Evolutionary conservation across 1,140 invertebrate genomes (phyloP), one percentile per base, ranked within the genome.

Genomic region (Drosophila leontia): DNA sequence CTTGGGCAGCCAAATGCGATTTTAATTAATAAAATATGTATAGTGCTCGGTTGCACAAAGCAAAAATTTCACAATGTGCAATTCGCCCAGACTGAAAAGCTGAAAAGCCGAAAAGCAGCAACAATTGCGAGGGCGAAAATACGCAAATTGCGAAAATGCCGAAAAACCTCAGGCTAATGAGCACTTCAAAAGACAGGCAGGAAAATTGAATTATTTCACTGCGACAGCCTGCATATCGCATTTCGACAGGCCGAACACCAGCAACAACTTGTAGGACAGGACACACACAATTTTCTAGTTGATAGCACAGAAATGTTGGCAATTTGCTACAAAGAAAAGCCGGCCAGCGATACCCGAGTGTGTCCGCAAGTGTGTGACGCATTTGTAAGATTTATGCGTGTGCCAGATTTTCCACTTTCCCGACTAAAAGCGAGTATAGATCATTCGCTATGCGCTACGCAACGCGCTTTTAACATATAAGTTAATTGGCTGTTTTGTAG

Each of bases 21-120:
- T 88, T 88, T 88, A 88, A 88, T 88, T 88, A 88, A 88, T 90
- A 81, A 88, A 88, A 90, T 90, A 85, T 88, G 84, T 82, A 74
- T 34, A 60, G 84, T 84, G 76, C 83, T 75, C 70, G 74, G 69
- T 88, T 90, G 84, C 84, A 90, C 84, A 88, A 88, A 88, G 87
- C 74, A 63, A 78, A 83, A 26, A 29, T 82, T 77, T 83, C 78
- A 78, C 58, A 62, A 85, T 86, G 72, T 76, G 62, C 61, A 58
- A 65, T 67, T 65, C 55, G 9, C 11, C 11, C 13, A 39, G 23
- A 41, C 35, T 35, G 23, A 32, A 29, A 41, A 37, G 13, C n/a
- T 47, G 19, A 42, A 53, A 15, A 32, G 8, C 26, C 19, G 15
- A 58, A 26, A 34, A 59, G 50, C 48, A 32, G 48, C 48, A 12